A percentile compares a stretch with the other conserved stretches of the same genome.
phyloP scores from a whole-genome alignment of 2,797 vertebrate genomes.

The Benthosema pterotum region DNA sequence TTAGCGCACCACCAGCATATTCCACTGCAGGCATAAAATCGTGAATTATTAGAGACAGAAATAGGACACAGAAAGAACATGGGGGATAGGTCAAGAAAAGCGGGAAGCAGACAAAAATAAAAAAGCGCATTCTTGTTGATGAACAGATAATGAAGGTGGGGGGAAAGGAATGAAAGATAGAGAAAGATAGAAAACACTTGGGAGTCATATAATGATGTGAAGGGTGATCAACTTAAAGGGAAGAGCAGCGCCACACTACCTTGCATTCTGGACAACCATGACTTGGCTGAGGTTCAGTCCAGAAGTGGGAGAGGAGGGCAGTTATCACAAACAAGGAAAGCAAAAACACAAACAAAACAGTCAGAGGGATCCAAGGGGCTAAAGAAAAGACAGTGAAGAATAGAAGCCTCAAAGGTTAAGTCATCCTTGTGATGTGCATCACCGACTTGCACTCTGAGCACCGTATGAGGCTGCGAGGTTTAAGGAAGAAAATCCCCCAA shows the following conservation, averaged over 20 bases:
- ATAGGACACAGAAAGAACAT: slow-evolving; percentile 18
- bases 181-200: slow-evolving; percentile 43
- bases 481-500: slow-evolving; percentile 15
- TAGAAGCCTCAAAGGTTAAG: slow-evolving; percentile 59
- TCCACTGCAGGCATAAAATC: slow-evolving; percentile 39
- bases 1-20: slow-evolving; percentile 12
- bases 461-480: slow-evolving; percentile 38
- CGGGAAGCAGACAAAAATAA: not conserved
- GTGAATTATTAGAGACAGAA: slow-evolving; percentile 33
- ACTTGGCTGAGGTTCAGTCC: slow-evolving; percentile 95
- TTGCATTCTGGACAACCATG: slow-evolving; percentile 99
- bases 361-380: slow-evolving; percentile 76
- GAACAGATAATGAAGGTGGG: slow-evolving; percentile 51
- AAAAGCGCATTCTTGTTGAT: slow-evolving; percentile 42
- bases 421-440: slow-evolving; percentile 47
- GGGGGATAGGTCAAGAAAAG: slow-evolving; percentile 44
- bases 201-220: slow-evolving; percentile 39
- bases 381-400: slow-evolving; percentile 66
- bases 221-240: slow-evolving; percentile 69
- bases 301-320: slow-evolving; percentile 84
- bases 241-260: slow-evolving; percentile 89
- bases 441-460: slow-evolving; percentile 37
- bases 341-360: slow-evolving; percentile 74
- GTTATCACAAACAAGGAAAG: slow-evolving; percentile 83
- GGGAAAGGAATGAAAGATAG: slow-evolving; percentile 67